These are phyloP conservation scores for Cephus sareptanus DNA, from an alignment of 2,888 invertebrate genomes.

Conservation along the genomic window DNA sequence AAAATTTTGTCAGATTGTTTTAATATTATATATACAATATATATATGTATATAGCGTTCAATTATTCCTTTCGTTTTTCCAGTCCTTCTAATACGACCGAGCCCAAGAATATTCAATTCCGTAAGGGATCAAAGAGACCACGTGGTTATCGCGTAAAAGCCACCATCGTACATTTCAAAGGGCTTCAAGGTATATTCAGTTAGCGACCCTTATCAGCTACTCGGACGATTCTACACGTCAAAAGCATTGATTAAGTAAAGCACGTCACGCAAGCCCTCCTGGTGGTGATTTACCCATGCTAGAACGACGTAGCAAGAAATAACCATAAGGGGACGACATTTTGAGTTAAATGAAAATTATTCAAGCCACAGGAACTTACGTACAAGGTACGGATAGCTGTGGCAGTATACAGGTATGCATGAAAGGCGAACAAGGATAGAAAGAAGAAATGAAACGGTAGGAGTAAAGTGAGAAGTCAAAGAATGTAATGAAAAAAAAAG, in stretches of 20 bases:
- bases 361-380: neutral
- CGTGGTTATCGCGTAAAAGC: neutral
- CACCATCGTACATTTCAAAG: neutral
- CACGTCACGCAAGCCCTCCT: slow-evolving; percentile 32
- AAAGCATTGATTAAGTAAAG: slow-evolving; percentile 45
- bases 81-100: neutral
- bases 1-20: neutral
- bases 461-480: slow-evolving; percentile 10
- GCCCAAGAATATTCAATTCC: neutral
- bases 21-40: neutral
- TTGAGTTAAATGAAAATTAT: neutral
- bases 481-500: slow-evolving; percentile 1
- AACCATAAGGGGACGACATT: neutral
- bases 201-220: slow-evolving; percentile 25
- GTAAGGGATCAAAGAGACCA: neutral
- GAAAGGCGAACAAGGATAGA: neutral
- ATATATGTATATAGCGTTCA: neutral
- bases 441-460: neutral
- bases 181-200: slow-evolving; percentile 24
- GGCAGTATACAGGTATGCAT: neutral
- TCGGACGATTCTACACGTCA: slow-evolving; percentile 28
- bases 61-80: neutral
- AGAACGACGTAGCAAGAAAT: neutral
- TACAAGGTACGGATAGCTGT: neutral
- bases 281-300: neutral